Percentiles rank a stretch among this genome's conserved stretches.
Evolutionary conservation across 1,140 invertebrate species (phyloP).

Genomic region (Aporrectodea caliginosa): DNA sequence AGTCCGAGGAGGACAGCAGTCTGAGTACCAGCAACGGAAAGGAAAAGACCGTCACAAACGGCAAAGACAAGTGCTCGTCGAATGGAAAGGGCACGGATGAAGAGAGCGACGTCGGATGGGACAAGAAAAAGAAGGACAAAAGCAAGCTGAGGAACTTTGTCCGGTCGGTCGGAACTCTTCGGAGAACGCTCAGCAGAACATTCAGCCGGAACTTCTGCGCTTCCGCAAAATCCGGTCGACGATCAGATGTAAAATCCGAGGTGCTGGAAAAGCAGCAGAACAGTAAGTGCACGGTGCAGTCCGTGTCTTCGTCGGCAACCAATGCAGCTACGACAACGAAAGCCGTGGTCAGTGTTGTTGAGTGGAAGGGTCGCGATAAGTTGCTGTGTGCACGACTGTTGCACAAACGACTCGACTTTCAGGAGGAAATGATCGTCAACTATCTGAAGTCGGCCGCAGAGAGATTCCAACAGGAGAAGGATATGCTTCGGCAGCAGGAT

Average conservation of each 20-base stretch:
- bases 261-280: neutral
- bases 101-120: neutral
- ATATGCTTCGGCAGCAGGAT: neutral
- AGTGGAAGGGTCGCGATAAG: slow-evolving; percentile 32
- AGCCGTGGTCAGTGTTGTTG: neutral
- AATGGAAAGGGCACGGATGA: neutral
- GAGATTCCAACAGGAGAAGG: slow-evolving; percentile 22
- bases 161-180: neutral
- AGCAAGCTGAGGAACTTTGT: neutral
- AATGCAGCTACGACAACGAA: neutral
- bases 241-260: neutral
- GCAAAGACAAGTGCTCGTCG: neutral
- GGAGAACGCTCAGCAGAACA: neutral
- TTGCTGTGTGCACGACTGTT: slow-evolving; percentile 66
- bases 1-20: neutral
- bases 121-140: neutral
- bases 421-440: slow-evolving; percentile 79
- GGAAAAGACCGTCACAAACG: neutral
- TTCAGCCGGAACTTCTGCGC: neutral
- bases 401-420: slow-evolving; percentile 67
- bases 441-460: slow-evolving; percentile 57
- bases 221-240: neutral
- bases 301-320: neutral
- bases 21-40: neutral
- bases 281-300: neutral